Conservation (phyloP, 2,113 vertebrate species). For the Corvus moneduloides region DNA sequence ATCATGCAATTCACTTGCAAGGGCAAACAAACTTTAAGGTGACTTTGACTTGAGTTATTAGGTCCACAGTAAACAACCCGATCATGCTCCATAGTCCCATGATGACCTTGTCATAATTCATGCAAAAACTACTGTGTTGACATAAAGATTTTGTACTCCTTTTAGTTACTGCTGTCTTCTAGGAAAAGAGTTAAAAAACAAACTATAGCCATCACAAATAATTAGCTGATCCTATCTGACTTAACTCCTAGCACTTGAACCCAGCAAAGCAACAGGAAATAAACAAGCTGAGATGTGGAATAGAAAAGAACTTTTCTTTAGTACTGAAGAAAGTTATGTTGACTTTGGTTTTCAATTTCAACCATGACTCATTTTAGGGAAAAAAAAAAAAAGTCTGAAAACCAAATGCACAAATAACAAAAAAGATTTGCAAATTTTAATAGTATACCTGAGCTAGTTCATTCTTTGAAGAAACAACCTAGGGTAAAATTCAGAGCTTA, state of each 20-base stretch:
- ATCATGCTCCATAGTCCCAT: not conserved
- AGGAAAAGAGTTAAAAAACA: not conserved
- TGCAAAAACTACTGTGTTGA: not conserved
- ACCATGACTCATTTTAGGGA: not conserved
- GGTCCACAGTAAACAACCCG: not conserved
- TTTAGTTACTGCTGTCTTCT: not conserved
- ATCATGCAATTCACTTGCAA: not conserved
- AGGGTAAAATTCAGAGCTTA: not conserved
- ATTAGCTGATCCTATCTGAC: not conserved
- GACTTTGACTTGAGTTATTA: not conserved
- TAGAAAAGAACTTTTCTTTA: not conserved
- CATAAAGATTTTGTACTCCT: not conserved
- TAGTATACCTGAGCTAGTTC: not conserved
- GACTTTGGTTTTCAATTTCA: not conserved
- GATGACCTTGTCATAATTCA: not conserved
- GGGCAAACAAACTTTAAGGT: not conserved
- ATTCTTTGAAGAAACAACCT: slow-evolving; percentile 2
- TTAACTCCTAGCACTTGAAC: not conserved
- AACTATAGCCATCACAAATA: not conserved
- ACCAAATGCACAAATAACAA: not conserved
- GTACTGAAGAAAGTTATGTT: not conserved
- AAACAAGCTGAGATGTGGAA: not conserved
- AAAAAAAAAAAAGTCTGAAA: not conserved
- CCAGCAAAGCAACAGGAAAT: not conserved
- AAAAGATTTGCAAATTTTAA: not conserved